Percentiles rank a stretch among this genome's conserved stretches.
Evolutionary conservation across 2,113 vertebrate genomes (phyloP).

Genomic region (Rallus limicola): DNA sequence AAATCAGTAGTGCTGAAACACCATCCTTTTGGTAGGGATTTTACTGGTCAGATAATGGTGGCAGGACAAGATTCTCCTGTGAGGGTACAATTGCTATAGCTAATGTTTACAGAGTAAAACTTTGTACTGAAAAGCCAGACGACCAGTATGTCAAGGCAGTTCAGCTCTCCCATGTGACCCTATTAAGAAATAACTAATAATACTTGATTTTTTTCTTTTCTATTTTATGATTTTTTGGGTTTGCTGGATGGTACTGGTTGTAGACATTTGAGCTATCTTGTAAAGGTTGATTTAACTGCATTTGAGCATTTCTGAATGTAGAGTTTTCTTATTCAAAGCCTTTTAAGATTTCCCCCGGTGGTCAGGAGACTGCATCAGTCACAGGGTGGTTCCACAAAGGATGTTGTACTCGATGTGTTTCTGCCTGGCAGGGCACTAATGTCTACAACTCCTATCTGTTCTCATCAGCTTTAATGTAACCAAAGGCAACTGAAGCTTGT

Average conservation of each 20-base stretch:
- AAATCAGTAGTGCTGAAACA: constrained; percentile 75
- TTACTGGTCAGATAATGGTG: constrained; percentile 78
- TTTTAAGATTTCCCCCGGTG: neutral
- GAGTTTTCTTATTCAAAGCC: neutral
- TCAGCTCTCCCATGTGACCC: neutral
- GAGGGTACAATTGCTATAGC: constrained; percentile 50
- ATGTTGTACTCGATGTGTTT: neutral
- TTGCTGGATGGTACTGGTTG: neutral
- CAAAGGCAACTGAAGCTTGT: neutral
- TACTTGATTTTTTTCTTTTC: neutral
- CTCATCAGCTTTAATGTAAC: neutral
- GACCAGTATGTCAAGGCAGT: neutral
- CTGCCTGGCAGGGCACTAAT: neutral
- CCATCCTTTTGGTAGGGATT: constrained; percentile 74
- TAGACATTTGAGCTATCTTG: neutral
- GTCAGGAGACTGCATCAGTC: neutral
- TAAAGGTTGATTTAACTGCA: neutral
- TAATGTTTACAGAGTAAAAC: neutral
- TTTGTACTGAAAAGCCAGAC: neutral
- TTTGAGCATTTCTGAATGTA: neutral
- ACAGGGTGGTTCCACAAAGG: neutral
- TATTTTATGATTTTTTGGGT: neutral
- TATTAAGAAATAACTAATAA: neutral
- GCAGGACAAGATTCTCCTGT: constrained; percentile 79
- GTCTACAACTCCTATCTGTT: neutral